These are phyloP conservation scores for Ethmia dodecea DNA, from an alignment of 2,888 invertebrate species.

Conservation along the genomic window DNA sequence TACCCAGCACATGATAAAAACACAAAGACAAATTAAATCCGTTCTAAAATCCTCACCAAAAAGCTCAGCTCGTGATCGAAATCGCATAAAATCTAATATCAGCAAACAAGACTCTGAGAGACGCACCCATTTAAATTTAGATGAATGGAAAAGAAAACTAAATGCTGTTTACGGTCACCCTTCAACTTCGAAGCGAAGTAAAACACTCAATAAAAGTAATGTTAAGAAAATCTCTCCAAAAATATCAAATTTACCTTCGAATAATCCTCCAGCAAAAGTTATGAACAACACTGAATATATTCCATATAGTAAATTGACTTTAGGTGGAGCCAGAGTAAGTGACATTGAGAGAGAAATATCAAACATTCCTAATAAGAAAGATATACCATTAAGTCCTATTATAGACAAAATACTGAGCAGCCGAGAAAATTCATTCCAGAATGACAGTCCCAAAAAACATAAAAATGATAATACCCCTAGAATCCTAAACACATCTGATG, in stretches of 20 bases:
- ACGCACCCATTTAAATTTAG: constrained; percentile 34
- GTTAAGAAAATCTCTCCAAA: constrained; percentile 24
- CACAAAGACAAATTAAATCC: constrained; percentile 27
- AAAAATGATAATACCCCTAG: constrained; percentile 30
- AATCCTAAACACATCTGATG: constrained; percentile 61
- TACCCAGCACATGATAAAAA: constrained; percentile 28
- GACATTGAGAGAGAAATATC: constrained; percentile 64
- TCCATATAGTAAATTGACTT: constrained; percentile 65
- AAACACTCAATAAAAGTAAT: constrained; percentile 22
- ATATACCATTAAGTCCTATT: constrained; percentile 53
- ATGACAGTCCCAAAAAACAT: constrained; percentile 32
- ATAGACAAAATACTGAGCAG: constrained; percentile 58
- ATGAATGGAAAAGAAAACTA: constrained; percentile 58
- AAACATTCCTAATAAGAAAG: constrained; percentile 43
- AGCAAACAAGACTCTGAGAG: constrained; percentile 31
- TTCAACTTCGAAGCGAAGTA: constrained; percentile 27
- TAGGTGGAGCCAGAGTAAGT: constrained; percentile 60
- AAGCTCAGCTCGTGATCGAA: constrained; percentile 23
- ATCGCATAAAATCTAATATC: constrained; percentile 20
- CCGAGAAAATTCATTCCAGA: constrained; percentile 51
- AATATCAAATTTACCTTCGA: constrained; percentile 18
- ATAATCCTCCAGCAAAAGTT: constrained; percentile 3
- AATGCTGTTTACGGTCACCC: constrained; percentile 48
- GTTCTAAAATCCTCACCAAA: constrained; percentile 31
- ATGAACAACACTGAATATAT: constrained; percentile 60